Percentiles rank a stretch among this genome's conserved stretches.
These are phyloP conservation scores for Eumaeus atala DNA, from an alignment of 1,140 invertebrate species.

Conservation along the genomic window DNA sequence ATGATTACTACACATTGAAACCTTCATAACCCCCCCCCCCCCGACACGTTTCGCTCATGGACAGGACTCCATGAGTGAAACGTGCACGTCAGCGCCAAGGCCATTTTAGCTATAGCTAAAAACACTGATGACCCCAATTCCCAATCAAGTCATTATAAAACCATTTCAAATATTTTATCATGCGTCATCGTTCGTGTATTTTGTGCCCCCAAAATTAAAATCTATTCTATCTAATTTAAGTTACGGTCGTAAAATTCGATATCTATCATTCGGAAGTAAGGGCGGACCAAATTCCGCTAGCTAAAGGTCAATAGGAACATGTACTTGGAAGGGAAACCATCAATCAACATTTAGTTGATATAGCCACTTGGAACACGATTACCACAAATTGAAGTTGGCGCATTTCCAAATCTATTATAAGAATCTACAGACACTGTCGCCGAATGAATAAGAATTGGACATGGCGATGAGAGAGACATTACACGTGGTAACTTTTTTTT, in stretches of 20 bases:
- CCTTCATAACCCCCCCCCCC: no score
- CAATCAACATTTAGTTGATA: constrained; percentile 63
- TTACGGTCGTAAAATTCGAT: not conserved
- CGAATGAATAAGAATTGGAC: constrained; percentile 27
- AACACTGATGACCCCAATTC: no score
- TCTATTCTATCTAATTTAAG: not conserved
- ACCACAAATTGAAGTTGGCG: constrained; percentile 53
- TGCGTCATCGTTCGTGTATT: no score
- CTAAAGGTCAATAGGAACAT: constrained; percentile 46
- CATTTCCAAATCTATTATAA: constrained; percentile 56
- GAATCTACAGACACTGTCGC: constrained; percentile 31
- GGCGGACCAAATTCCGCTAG: constrained; percentile 15
- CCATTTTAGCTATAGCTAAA: no score
- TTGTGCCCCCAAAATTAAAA: no score
- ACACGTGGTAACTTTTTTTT: constrained; percentile 8
- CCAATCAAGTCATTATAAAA: no score
- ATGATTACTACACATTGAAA: no score
- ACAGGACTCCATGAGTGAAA: no score
- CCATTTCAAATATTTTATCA: no score
- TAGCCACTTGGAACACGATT: constrained; percentile 56
- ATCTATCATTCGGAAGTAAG: not conserved
- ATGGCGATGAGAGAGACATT: constrained; percentile 3
- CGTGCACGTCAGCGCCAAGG: no score
- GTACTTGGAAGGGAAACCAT: constrained; percentile 52
- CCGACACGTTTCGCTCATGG: no score